Evolutionary conservation across 2,888 invertebrate species (phyloP).

Genomic region (Mythimna vitellina): DNA sequence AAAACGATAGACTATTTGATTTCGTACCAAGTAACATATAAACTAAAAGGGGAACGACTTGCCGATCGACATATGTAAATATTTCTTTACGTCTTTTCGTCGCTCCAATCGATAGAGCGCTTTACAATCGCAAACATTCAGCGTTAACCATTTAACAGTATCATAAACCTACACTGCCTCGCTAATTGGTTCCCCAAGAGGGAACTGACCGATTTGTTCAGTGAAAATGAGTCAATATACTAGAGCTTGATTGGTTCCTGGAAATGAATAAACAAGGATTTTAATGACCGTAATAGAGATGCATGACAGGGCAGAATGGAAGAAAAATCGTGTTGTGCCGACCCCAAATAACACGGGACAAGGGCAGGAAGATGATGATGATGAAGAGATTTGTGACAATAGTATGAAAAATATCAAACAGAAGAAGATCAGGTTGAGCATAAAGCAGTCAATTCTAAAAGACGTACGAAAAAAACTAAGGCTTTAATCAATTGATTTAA

Average conservation of each 20-base stretch:
- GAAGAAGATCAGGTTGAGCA: neutral
- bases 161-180: constrained; percentile 42
- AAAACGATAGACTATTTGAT: constrained; percentile 34
- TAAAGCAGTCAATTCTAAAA: neutral
- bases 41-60: constrained; percentile 31
- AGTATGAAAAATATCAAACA: neutral
- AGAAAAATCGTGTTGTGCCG: too few species aligned
- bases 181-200: constrained; percentile 55
- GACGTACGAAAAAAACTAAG: neutral
- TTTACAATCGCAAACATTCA: constrained; percentile 47
- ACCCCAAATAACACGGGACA: too few species aligned
- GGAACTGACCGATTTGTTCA: constrained; percentile 36
- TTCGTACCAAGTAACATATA: constrained; percentile 45
- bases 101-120: constrained; percentile 34
- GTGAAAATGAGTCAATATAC: constrained; percentile 29
- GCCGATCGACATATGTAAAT: constrained; percentile 46
- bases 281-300: neutral
- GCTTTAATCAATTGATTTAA: constrained; percentile 44
- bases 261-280: constrained; percentile 28
- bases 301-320: too few species aligned
- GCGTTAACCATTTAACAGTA: constrained; percentile 49
- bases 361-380: too few species aligned
- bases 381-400: too few species aligned
- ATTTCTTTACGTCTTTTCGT: constrained; percentile 39
- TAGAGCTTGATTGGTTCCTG: constrained; percentile 24